phyloP scores from a whole-genome alignment of 1,140 invertebrate species.

The Drosophila kurseongensis region DNA sequence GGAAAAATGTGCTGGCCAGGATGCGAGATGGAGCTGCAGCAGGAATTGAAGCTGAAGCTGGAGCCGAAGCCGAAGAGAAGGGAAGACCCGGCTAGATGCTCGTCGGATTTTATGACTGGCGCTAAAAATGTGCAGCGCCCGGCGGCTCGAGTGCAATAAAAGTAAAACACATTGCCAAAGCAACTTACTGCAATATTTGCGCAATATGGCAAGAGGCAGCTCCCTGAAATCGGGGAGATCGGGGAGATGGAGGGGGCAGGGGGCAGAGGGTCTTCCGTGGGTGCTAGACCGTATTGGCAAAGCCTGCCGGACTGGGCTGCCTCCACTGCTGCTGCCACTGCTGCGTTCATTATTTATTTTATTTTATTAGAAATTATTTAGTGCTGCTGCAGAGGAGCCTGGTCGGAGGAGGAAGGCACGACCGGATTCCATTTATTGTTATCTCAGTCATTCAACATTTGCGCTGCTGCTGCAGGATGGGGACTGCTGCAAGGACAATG shows the following conservation, averaged over 20 bases:
- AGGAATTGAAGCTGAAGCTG: conserved; percentile 9
- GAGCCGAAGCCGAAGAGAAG: background rate
- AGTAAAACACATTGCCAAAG: conserved; percentile 83
- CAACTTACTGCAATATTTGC: conserved; percentile 81
- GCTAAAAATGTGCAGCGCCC: conserved; percentile 80
- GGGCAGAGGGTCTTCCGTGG: conserved; percentile 14
- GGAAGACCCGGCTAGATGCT: conserved; percentile 39
- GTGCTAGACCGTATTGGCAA: conserved; percentile 40
- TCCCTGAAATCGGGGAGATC: background rate
- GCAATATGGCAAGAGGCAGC: conserved; percentile 64
- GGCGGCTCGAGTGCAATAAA: conserved; percentile 80
- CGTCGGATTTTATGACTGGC: conserved; percentile 78
- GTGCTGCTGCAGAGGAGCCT: conserved; percentile 47
- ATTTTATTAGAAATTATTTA: conserved; percentile 84
- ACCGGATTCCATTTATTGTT: conserved; percentile 78
- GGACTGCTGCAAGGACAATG: conserved; percentile 2
- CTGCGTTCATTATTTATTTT: conserved; percentile 83
- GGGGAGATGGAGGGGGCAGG: background rate
- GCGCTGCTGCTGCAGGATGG: conserved; percentile 12
- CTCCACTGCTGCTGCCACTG: background rate
- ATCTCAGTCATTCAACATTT: conserved; percentile 76
- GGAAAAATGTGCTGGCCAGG: conserved; percentile 73
- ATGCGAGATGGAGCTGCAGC: conserved; percentile 3
- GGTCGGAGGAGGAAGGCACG: conserved; percentile 15
- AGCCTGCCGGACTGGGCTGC: conserved; percentile 20